Evolutionary conservation across 2,797 vertebrate species (phyloP).

Genomic region (Melanogrammus aeglefinus): DNA sequence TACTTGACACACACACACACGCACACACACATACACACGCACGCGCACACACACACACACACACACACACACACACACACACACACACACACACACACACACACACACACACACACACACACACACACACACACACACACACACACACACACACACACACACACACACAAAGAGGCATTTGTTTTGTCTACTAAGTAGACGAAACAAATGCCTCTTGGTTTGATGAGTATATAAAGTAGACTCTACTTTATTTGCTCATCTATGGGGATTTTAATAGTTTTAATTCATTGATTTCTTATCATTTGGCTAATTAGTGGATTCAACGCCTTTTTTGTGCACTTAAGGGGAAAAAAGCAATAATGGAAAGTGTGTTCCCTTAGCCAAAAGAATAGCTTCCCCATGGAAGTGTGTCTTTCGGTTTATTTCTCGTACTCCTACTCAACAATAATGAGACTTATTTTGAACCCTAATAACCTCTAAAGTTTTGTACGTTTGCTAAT

Average conservation of each 20-base stretch:
- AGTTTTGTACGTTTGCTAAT: neutral
- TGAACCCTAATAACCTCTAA: neutral
- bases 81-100: no score
- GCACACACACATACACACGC: no score
- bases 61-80: no score
- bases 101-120: no score
- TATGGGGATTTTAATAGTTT: neutral
- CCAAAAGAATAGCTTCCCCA: neutral
- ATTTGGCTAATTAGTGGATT: neutral
- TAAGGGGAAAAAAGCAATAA: neutral
- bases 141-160: no score
- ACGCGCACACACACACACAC: no score
- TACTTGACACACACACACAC: no score
- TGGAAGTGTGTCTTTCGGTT: neutral
- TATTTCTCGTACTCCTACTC: neutral
- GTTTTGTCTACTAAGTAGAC: no score
- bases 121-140: no score
- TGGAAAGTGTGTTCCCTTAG: neutral
- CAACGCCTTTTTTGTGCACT: neutral
- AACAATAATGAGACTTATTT: neutral
- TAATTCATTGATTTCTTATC: neutral
- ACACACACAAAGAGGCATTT: no score
- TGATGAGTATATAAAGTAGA: no score
- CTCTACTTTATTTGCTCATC: neutral
- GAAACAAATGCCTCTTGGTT: no score